Base-by-base conservation (phyloP, 2,888 invertebrate genomes). In the Dione vanillae region DNA sequence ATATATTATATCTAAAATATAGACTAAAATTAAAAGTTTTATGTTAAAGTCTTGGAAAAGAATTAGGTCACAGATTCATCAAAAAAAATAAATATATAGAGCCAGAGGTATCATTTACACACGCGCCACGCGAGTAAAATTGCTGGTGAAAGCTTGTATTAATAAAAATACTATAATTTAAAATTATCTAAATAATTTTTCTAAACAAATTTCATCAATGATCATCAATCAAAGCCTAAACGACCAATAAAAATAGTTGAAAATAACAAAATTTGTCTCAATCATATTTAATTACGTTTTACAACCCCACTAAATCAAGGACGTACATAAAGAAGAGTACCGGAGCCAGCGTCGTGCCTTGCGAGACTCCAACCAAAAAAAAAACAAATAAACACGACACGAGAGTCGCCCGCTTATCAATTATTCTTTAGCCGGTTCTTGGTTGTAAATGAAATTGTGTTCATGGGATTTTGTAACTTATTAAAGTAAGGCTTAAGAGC, bases 381-480 rank as follows among this genome's bases (percentile, higher is more conserved):
- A 69, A 64, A 77, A 78, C 76, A 77, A 78, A 78, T 75, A 78
- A 77, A 78, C 77, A 77, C 78, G 74, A 77, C 76, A 77, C 79
- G 70, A 79, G 77, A 78, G 80, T 78, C 76, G 80, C 77, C 74
- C 78, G 77, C 79, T 80, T 81, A 81, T 81, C 81, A 81, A 81
- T 80, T 81, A 80, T 81, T 79, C 80, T 73, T 73, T 74, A 77
- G 77, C 81, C 80, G 80, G 81, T 81, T 81, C 77, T 76, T 76
- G 77, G 73, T 74, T 74, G 78, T 77, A 78, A 79, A 80, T 77
- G 78, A 78, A 76, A 74, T 76, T 71, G 47, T 9, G n/a, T 8
- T 35, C 71, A 58, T n/a, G 47, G 68, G 49, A 76, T 69, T 69
- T 58, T 75, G 54, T 41, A 51, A 14, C 69, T 56, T 78, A 75